Evolutionary conservation across 2,113 vertebrate genomes (phyloP).

Genomic region (Ptyas mucosa): DNA sequence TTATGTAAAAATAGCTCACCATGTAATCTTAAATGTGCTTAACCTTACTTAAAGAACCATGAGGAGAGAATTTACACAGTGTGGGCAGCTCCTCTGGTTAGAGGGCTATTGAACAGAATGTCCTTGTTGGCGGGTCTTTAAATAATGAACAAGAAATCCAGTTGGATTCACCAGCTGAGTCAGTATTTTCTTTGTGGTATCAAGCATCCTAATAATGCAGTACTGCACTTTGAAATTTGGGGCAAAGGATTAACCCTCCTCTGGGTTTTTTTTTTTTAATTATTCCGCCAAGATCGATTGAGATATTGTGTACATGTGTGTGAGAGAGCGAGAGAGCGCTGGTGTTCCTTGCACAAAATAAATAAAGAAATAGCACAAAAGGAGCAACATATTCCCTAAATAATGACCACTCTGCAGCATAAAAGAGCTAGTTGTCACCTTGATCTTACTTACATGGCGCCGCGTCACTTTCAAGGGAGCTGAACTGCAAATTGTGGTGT

Average conservation of each 20-base stretch:
- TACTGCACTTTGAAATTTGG: conserved; percentile 14
- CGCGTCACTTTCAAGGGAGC: conserved; percentile 31
- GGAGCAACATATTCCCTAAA: not conserved
- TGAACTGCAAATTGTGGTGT: conserved; percentile 41
- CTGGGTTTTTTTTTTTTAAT: not conserved
- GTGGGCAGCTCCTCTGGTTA: conserved; percentile 22
- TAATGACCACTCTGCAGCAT: conserved; percentile 21
- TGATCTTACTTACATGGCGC: conserved; percentile 39
- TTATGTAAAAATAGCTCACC: conserved; percentile 69
- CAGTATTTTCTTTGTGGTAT: not conserved
- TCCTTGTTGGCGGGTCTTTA: not conserved
- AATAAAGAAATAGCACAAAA: conserved; percentile 8
- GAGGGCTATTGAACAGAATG: not conserved
- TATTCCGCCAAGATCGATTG: not conserved
- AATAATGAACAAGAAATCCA: conserved; percentile 5
- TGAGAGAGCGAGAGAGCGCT: not conserved
- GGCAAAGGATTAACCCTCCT: not conserved
- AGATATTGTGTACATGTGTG: not conserved
- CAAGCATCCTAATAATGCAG: not conserved
- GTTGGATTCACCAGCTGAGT: not conserved
- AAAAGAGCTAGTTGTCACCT: conserved; percentile 29
- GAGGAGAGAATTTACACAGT: conserved; percentile 35
- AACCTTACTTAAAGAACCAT: conserved; percentile 56
- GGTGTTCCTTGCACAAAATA: not conserved
- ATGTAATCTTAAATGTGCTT: conserved; percentile 68